Conservation (phyloP, 23 tunicate genomes). For the Halocynthia roretzi region DNA sequence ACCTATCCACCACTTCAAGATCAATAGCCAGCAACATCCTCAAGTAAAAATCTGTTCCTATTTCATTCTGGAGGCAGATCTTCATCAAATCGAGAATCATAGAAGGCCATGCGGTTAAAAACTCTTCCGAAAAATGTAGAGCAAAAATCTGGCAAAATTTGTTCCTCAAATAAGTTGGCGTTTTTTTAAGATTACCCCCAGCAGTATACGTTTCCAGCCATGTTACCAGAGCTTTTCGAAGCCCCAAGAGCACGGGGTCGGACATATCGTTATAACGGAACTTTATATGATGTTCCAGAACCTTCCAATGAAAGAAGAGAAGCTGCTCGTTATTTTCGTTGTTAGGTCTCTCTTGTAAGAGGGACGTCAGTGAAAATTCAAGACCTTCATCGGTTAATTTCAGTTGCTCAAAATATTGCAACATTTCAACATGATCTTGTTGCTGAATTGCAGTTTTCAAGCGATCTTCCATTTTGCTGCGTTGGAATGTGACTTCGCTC, state of each 20-base stretch:
- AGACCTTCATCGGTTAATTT: conserved; percentile 72
- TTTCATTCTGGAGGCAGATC: conserved; percentile 29
- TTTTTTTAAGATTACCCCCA: not conserved
- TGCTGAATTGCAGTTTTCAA: too few species aligned
- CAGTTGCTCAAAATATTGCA: conserved; percentile 63
- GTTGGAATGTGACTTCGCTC: too few species aligned
- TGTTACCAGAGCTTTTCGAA: conserved; percentile 40
- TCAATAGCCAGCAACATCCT: conserved; percentile 76
- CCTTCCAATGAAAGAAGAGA: conserved; percentile 69
- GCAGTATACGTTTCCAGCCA: conserved; percentile 75
- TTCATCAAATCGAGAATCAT: conserved; percentile 56
- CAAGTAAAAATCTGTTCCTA: conserved; percentile 57
- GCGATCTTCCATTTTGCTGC: too few species aligned
- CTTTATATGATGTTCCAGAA: conserved; percentile 74
- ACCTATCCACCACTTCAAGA: conserved; percentile 82
- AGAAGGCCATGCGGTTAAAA: conserved; percentile 49
- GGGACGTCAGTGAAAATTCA: conserved; percentile 50
- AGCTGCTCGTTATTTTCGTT: conserved; percentile 54
- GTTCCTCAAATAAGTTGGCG: conserved; percentile 49
- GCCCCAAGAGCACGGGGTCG: conserved; percentile 22
- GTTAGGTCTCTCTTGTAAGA: conserved; percentile 24
- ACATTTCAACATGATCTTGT: conserved; percentile 8
- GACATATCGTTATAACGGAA: conserved; percentile 39
- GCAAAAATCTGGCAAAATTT: conserved; percentile 86
- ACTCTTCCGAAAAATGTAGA: conserved; percentile 69